Base-by-base conservation (phyloP, 2,113 vertebrate species). In the Pycnonotus jocosus region DNA sequence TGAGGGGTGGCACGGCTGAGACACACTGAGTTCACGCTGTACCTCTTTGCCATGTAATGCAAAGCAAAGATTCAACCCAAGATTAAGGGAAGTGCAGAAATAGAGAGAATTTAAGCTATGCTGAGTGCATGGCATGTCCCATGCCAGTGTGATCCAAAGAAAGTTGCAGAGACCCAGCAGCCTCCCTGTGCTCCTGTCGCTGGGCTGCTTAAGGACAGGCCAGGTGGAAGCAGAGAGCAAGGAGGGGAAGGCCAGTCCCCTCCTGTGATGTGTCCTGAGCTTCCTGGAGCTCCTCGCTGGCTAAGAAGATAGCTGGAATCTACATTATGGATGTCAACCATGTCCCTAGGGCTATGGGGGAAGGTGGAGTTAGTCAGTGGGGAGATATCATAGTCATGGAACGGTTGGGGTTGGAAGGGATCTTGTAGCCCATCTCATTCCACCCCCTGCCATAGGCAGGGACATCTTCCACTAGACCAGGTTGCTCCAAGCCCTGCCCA, bases 161-260 rank as follows among this genome's bases (percentile, higher is more conserved):
- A 28, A 54, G 31, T 56, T 86, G 56, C 71, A 66, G 71, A 69
- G 40, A 44, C 15, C n/a, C 77, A 44, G 68, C 24, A 90, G 47
- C 53, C 17, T 33, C 48, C 25, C 54, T 1, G 3, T 50, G 66
- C 33, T 66, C 48, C 54, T 35, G n/a, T 22, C 0, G 0, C 35
- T 70, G 65, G 50, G 22, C 15, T 64, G 37, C 33, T 47, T 72
- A 60, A 40, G 62, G 21, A 66, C 37, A 13, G 40, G 30, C 20
- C 25, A 2, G 2, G 56, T 24, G 35, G 51, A 38, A 83, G n/a
- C 37, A 92, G 56, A 47, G 37, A 37, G 5, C 18, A 25, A 71
- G 42, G 42, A 53, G 28, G 23, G 4, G 15, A 57, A 54, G 53
- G 21, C 15, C 7, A 1, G 15, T 72, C 9, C 56, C 40, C 42